A percentile compares a stretch with the other conserved stretches of the same genome.
Evolutionary conservation across 2,113 vertebrate species (phyloP).

Genomic region (Daubentonia madagascariensis): DNA sequence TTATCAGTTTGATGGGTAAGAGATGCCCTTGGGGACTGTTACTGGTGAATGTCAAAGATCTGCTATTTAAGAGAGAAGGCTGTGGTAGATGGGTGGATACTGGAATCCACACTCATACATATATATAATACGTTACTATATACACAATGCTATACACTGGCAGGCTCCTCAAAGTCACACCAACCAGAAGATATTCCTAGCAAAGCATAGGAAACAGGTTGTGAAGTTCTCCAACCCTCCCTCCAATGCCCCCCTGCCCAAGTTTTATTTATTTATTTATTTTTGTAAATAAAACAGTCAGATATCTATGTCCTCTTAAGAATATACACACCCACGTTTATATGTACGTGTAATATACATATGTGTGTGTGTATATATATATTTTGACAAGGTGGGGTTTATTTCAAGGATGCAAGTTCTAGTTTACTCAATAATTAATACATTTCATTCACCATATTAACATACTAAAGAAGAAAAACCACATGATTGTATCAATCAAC

Average conservation of each 20-base stretch:
- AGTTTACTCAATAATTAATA: background rate
- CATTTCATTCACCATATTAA: background rate
- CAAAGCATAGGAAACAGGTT: background rate
- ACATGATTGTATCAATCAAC: background rate
- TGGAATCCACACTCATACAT: fast-evolving
- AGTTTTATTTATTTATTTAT: background rate
- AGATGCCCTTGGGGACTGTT: too few species aligned
- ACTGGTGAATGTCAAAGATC: background rate
- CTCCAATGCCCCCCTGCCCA: background rate
- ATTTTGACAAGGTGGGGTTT: background rate
- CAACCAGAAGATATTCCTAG: background rate
- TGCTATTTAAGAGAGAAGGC: background rate
- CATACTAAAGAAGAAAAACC: background rate
- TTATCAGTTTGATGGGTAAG: background rate
- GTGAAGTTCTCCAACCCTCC: background rate
- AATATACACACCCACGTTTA: background rate
- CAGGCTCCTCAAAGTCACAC: background rate
- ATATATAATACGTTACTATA: background rate
- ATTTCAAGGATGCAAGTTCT: background rate
- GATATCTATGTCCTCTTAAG: background rate
- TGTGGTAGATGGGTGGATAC: too few species aligned
- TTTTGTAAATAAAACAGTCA: background rate
- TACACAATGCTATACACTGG: too few species aligned
- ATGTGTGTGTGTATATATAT: background rate
- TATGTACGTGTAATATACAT: background rate